Conservation (phyloP, 2,888 invertebrate genomes). For the Therioaphis trifolii region DNA sequence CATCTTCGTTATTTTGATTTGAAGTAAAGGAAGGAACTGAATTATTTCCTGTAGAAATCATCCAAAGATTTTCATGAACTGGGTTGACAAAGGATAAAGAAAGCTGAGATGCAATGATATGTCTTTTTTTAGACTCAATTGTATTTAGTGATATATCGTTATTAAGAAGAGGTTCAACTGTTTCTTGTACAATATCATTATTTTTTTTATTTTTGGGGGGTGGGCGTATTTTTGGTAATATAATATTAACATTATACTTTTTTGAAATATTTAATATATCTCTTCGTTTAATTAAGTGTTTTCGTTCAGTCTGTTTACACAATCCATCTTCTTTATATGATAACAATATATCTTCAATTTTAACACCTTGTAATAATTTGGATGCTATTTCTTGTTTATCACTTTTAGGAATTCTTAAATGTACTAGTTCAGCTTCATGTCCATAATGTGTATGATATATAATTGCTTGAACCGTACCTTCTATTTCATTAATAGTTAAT, state of each 20-base stretch:
- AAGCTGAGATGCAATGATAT: conserved; percentile 36
- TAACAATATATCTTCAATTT: conserved; percentile 38
- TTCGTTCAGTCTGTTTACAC: conserved; percentile 31
- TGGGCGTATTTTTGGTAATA: not conserved
- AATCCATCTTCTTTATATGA: conserved; percentile 18
- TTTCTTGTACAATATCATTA: not conserved
- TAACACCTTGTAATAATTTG: conserved; percentile 45
- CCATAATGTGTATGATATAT: conserved; percentile 47
- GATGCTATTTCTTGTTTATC: conserved; percentile 54
- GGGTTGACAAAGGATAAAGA: conserved; percentile 15
- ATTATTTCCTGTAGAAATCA: conserved; percentile 10
- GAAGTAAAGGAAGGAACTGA: not conserved
- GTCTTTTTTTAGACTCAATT: conserved; percentile 6
- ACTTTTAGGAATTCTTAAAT: conserved; percentile 46
- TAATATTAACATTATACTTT: conserved; percentile 39
- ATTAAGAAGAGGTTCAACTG: not conserved
- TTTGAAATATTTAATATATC: conserved; percentile 46
- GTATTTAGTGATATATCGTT: not conserved
- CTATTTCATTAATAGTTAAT: conserved; percentile 11
- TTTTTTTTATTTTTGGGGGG: not conserved
- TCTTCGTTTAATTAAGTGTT: conserved; percentile 49
- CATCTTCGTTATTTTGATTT: not conserved
- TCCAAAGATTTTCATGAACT: conserved; percentile 37
- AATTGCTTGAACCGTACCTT: conserved; percentile 32
- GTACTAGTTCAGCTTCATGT: conserved; percentile 41